phyloP scores from a whole-genome alignment of 1,140 invertebrate species.

The Melanaphis sacchari region DNA sequence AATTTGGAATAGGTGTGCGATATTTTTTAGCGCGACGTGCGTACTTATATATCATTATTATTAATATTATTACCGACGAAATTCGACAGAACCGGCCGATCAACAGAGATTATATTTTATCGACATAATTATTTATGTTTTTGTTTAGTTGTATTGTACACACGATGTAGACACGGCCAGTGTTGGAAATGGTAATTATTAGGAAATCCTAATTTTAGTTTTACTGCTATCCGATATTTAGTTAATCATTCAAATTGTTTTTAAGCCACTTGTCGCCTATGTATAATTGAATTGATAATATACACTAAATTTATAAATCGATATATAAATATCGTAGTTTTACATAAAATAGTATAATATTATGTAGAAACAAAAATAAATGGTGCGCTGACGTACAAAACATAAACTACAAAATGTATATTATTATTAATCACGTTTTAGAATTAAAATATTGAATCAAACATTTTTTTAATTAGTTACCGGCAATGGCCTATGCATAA shows the following conservation, averaged over 20 bases:
- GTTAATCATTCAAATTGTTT: background rate
- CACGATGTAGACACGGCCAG: no score
- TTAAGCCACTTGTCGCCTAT: background rate
- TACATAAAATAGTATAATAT: background rate
- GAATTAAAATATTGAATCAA: background rate
- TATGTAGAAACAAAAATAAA: no score
- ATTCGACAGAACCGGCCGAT: background rate
- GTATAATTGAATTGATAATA: background rate
- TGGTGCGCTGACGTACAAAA: no score
- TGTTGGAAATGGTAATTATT: background rate
- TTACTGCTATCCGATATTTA: background rate
- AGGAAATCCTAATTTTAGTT: background rate
- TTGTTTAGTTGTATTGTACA: background rate
- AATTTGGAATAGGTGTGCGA: background rate
- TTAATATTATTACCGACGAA: background rate
- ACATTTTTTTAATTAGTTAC: background rate
- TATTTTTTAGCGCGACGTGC: background rate
- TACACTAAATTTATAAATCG: background rate
- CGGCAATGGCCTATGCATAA: background rate
- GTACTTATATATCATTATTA: background rate
- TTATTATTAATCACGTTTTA: no score
- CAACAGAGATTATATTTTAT: no score
- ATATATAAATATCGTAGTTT: background rate
- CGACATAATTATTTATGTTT: background rate
- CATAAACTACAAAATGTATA: no score